phyloP scores from a whole-genome alignment of 2,113 vertebrate species.

The Perognathus longimembris region DNA sequence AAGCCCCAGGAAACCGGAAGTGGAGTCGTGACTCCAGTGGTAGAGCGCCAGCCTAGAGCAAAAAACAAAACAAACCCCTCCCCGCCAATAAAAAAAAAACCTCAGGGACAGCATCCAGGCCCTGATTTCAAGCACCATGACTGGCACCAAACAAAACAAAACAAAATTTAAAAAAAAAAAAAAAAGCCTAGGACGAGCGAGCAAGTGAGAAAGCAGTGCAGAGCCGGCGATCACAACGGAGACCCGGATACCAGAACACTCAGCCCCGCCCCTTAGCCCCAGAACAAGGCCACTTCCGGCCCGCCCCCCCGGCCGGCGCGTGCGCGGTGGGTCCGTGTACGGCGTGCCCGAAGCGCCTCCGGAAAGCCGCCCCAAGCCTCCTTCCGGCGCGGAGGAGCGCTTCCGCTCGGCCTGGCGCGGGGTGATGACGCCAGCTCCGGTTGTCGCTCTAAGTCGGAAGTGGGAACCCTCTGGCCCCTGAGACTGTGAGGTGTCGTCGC shows the following conservation, averaged over 20 bases:
- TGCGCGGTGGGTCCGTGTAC: background rate
- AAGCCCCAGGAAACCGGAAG: no score
- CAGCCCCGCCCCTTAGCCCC: rapidly evolving
- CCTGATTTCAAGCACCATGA: no score
- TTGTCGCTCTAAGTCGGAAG: slow-evolving; percentile 68
- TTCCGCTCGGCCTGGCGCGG: background rate
- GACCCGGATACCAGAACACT: background rate
- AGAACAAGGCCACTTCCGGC: background rate
- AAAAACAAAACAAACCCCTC: no score
- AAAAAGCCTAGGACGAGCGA: no score
- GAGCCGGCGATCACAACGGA: rapidly evolving
- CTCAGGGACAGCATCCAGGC: no score
- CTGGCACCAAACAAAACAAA: no score
- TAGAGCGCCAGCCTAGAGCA: no score
- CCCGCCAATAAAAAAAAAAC: no score
- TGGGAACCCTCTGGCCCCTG: slow-evolving; percentile 37
- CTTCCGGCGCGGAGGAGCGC: slow-evolving; percentile 63
- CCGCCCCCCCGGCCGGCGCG: background rate
- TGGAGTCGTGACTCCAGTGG: no score
- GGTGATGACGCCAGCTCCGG: slow-evolving; percentile 51
- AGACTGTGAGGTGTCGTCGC: slow-evolving; percentile 39
- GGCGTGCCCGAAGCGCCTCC: rapidly evolving
- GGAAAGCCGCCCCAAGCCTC: background rate
- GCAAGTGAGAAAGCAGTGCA: background rate
- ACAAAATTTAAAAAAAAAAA: no score